A percentile compares a stretch with the other conserved stretches of the same genome.
Evolutionary conservation across 2,113 vertebrate species (phyloP).

Genomic region (Salvelinus sp.): DNA sequence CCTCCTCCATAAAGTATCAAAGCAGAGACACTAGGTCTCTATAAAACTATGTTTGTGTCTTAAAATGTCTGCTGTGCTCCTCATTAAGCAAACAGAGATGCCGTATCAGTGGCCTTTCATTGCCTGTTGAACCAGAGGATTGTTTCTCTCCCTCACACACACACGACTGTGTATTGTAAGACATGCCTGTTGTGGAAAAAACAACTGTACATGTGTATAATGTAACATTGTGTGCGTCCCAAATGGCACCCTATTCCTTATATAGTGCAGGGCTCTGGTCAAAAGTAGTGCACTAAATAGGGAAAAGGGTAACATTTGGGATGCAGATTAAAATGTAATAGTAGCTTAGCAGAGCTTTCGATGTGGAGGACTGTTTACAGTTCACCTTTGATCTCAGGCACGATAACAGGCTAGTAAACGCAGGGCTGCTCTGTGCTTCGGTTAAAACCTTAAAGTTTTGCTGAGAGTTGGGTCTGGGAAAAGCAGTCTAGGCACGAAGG

Average conservation of each 20-base stretch:
- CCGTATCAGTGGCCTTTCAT: conserved; percentile 70
- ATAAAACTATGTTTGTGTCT: conserved; percentile 9
- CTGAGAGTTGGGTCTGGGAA: neutral
- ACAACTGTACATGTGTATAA: neutral
- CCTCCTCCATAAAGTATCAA: conserved; percentile 35
- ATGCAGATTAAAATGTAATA: too few relatives aligned
- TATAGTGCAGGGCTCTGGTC: too few relatives aligned
- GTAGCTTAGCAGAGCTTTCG: conserved; percentile 44
- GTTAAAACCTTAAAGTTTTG: conserved; percentile 39
- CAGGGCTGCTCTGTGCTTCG: conserved; percentile 38
- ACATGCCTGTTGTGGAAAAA: too few relatives aligned
- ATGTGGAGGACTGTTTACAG: conserved; percentile 58
- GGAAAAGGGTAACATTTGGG: conserved; percentile 13
- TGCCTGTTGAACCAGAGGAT: conserved; percentile 62
- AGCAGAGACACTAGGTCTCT: conserved; percentile 12
- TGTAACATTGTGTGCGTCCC: neutral
- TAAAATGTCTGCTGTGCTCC: conserved; percentile 36
- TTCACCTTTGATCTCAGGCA: conserved; percentile 68
- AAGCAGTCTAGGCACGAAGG: neutral
- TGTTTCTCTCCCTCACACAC: conserved; percentile 57
- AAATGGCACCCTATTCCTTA: neutral
- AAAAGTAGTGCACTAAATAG: too few relatives aligned
- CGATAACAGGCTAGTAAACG: conserved; percentile 65
- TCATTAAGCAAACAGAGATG: conserved; percentile 62
- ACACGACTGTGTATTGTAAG: conserved; percentile 34